These are phyloP conservation scores for Psix sp. DNA, from an alignment of 1,140 invertebrate species.

Conservation along the genomic window DNA sequence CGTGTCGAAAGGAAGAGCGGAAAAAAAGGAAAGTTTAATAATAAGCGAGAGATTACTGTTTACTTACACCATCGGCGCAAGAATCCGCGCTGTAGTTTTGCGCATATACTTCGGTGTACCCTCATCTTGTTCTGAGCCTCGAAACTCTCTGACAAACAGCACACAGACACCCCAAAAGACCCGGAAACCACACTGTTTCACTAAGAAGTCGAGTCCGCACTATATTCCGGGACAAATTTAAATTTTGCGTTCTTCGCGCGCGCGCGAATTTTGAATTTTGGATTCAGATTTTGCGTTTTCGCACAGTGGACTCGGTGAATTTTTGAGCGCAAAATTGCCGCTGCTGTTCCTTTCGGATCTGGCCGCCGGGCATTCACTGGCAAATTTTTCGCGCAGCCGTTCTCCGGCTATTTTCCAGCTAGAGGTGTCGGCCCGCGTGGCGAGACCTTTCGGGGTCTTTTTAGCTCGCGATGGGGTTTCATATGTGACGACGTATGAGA, in stretches of 20 bases:
- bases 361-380: too few species aligned
- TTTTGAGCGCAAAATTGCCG: too few species aligned
- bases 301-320: too few species aligned
- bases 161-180: slow-evolving; percentile 13
- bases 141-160: not conserved
- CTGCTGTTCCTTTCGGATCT: too few species aligned
- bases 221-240: not conserved
- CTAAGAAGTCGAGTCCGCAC: not conserved
- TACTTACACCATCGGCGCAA: slow-evolving; percentile 75
- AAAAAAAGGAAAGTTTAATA: slow-evolving; percentile 28
- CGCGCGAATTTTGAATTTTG: slow-evolving; percentile 1
- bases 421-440: slow-evolving; percentile 20
- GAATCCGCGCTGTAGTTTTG: slow-evolving; percentile 74
- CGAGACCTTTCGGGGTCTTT: slow-evolving; percentile 36
- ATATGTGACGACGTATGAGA: slow-evolving; percentile 31
- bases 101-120: slow-evolving; percentile 73
- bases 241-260: not conserved
- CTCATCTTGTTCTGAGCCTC: slow-evolving; percentile 64
- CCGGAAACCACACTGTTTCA: not conserved
- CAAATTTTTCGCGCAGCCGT: not conserved
- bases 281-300: too few species aligned
- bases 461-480: slow-evolving; percentile 25
- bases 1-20: slow-evolving; percentile 1
- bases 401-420: not conserved
- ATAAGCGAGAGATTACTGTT: not conserved